Evolutionary conservation across 2,888 invertebrate species (phyloP), one percentile per base, ranked within the genome.

Genomic region (Noctua janthe): DNA sequence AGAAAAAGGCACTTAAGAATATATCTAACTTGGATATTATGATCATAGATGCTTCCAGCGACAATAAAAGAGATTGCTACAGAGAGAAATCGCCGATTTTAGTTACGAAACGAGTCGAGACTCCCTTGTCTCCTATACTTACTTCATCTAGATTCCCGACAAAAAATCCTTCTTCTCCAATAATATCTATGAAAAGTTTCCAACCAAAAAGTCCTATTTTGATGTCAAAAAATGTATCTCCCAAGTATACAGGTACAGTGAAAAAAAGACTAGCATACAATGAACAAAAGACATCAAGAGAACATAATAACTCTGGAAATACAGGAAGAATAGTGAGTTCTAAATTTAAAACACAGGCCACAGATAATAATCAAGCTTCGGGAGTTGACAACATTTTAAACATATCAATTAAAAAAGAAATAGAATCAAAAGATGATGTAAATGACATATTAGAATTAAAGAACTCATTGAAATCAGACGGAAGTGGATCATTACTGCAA

Each of bases 1-100:
- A 91, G 87, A 92, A 90, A 86, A 96, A 93, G 73, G 76, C 71
- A 1, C 74, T 80, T 0, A 94, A 91, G 62, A 95, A 95, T 76
- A 69, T 92, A 54, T 94, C 94, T 29, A 95, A 95, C 80, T 91
- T 97, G 78, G 91, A 94, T 76, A 89, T 97, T 15, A 94, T 92
- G 4, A 91, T 94, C 64, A 69, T 91, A 54, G 93, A 95, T 62
- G 78, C 87, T 1, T 76, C 83, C 59, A 90, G 84, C 74, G 84
- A 92, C 0, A 76, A 20, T 47, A 92, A 87, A 82, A 88, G 76
- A 6, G 47, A 74, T 15, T 56, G 56, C 29, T 56, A 54, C 10
- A 76, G 70, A 54, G 81, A 88, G 39, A 90, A 90, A 91, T 94
- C 94, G 0, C 93, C 94, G 0, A 89, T 93, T 82, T 86, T 93